Evolutionary conservation across 2,888 invertebrate genomes (phyloP), one percentile per base, ranked within the genome.

Genomic region (Hirtodrosophila trivittata): DNA sequence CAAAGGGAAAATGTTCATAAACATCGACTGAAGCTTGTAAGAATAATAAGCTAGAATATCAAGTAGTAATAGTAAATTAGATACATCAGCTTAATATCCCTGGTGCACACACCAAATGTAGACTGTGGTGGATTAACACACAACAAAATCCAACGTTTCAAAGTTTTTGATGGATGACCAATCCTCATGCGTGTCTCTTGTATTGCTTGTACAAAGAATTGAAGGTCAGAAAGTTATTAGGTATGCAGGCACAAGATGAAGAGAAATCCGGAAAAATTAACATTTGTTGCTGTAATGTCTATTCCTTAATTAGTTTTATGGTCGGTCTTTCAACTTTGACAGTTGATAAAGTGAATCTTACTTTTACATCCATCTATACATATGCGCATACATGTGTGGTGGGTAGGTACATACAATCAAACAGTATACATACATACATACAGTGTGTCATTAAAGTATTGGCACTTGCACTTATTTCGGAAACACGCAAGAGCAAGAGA

Each of bases 241-340:
- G 18, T 52, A 39, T 1, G 13, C 3, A 21, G 35, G 8, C 28
- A 10, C 9, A 18, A 12, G 6, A n/a, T 47, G 33, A 6, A 33
- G 16, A 28, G 46, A 26, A 32, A 28, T 12, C 28, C 41, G 42
- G n/a, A 54, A 58, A 65, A 38, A 46, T 54, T 51, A 21, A 18
- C 45, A 33, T 39, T 37, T 28, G 45, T 46, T 39, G 37, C 54
- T 52, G 39, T 59, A 63, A 55, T 39, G 62, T 51, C 55, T 64
- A 9, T 49, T 58, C 38, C 37, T 12, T 71, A 83, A 78, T 78
- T 78, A 83, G 42, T 45, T 37, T 45, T 59, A 43, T 42, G 52
- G 13, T 21, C 5, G 18, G 18, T n/a, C 33, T 47, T 46, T 38
- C 14, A 65, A 73, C 66, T 81, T 74, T 64, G 66, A 54, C 70